Base-by-base conservation (phyloP, 2,797 vertebrate genomes). In the Tolypeutes matacus region DNA sequence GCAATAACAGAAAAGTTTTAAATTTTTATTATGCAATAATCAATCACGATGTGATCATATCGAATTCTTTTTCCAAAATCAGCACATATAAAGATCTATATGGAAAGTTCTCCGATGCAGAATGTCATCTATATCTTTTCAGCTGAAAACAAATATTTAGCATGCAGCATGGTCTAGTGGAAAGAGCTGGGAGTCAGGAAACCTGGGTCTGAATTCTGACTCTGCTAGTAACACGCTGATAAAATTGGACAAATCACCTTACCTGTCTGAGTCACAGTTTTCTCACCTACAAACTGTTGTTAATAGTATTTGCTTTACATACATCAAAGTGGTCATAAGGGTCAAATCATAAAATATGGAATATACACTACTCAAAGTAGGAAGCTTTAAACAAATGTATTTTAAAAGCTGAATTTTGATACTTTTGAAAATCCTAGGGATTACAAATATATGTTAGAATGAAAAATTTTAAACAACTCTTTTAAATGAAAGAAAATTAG, bases 401-500 rank as follows among this genome's bases (percentile, higher is more conserved):
- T 95, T 76, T 92, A n/a, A 31, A 83, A 85, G 42, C 14, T 60
- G 34, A 64, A 87, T 86, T 88, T 56, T 84, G 60, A 69, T 46
- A 69, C 36, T 69, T 93, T 69, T 93, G 20, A 78, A 95, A 95
- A 85, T 51, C 29, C 27, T 49, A 86, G 65, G 36, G 31, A 86
- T 78, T 73, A 91, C 18, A 86, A 65, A 92, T 14, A 88, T 12
- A 34, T 69, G 36, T 60, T 88, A 81, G 29, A 58, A 10, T 86
- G 12, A 89, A 93, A 82, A 67, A 0, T 70, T 64, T 91, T 56
- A 73, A 72, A 91, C 21, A 86, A 78, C 20, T 75, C 4, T 87
- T 65, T 89, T 72, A 92, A 69, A 81, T 85, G 25, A 96, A 95
- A 92, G 10, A 70, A 89, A 76, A 87, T 62, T 70, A 82, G 73